Base-by-base conservation (phyloP, 1,140 invertebrate species). In the Polyergus mexicanus region DNA sequence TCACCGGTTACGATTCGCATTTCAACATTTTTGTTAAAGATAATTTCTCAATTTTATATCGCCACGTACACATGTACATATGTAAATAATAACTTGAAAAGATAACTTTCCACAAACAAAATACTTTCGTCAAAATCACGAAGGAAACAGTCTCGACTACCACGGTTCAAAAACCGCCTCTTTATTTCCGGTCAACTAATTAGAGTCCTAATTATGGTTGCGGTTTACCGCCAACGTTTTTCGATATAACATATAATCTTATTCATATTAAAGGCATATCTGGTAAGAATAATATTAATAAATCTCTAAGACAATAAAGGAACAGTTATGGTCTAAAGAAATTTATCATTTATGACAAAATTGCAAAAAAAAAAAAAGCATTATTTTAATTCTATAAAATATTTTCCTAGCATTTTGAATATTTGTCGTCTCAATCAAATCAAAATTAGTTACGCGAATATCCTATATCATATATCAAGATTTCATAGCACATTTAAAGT, bases 101-200 rank as follows among this genome's bases (percentile, higher is more conserved):
- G 2, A 28, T 63, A 32, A 44, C 3, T 69, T 11, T 35, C 6
- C 13, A 7, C 0, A 74, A 74, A 68, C 1, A 56, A 74, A 74
- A 47, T 65, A 63, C 7, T 1, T 76, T 51, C 8, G 41, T 60
- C 22, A 60, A 2, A 75, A 76, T 74, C 5, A n/a, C 10, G 7
- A 32, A 77, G 71, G 71, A 88, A 88, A 63, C 54, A 0, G 19
- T 69, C 4, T 7, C 60, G 38, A 88, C 63, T 51, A 13, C 10
- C 16, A 3, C 25, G 4, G 4, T 54, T 2, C 51, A n/a, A 16
- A 71, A 90, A 90, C 83, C 77, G n/a, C 69, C 28, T 84, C 69
- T 78, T 88, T 86, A 44, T 78, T 80, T 88, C 86, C 85, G 78
- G n/a, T 56, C 72, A 16, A 65, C 60, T 89, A 84, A 89, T 88